These are phyloP conservation scores for Ditylenchus weischeri DNA, from an alignment of 2,888 invertebrate species.

Conservation along the genomic window DNA sequence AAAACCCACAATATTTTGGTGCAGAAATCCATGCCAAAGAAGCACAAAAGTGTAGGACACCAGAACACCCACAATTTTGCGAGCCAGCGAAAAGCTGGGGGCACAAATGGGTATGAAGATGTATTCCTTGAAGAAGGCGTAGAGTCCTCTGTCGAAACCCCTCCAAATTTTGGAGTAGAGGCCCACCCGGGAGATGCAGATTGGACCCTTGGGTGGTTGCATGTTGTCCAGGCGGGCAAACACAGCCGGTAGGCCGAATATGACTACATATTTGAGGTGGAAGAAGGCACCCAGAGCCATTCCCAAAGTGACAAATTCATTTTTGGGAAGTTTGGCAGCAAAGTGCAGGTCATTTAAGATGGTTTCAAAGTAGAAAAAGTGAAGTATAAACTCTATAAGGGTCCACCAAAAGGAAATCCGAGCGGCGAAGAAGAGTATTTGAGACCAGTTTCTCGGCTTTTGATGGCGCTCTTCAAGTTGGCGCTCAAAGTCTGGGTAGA, in stretches of 20 bases:
- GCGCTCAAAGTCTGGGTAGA: conserved; percentile 55
- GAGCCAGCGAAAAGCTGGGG: conserved; percentile 57
- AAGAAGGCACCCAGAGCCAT: conserved; percentile 61
- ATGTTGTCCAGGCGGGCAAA: conserved; percentile 61
- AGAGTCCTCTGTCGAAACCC: conserved; percentile 62
- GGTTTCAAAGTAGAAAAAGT: conserved; percentile 60
- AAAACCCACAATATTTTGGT: conserved; percentile 56
- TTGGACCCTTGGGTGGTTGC: conserved; percentile 60
- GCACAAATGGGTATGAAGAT: conserved; percentile 62
- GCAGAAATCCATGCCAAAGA: conserved; percentile 62
- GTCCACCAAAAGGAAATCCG: conserved; percentile 60
- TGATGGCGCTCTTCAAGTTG: conserved; percentile 44
- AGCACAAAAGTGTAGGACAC: conserved; percentile 61
- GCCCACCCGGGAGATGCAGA: conserved; percentile 62
- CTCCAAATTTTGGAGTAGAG: conserved; percentile 63
- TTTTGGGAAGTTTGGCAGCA: conserved; percentile 42
- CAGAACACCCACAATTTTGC: conserved; percentile 60
- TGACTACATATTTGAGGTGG: conserved; percentile 62
- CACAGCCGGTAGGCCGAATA: conserved; percentile 61
- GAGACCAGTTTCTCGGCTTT: conserved; percentile 35
- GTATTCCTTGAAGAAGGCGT: conserved; percentile 62
- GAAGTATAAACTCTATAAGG: conserved; percentile 56
- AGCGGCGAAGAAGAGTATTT: conserved; percentile 36
- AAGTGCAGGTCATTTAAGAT: conserved; percentile 56
- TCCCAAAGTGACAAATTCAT: conserved; percentile 54